A percentile compares a stretch with the other conserved stretches of the same genome.
Conservation (phyloP, 2,888 invertebrate genomes). For the Phoronis australis region DNA sequence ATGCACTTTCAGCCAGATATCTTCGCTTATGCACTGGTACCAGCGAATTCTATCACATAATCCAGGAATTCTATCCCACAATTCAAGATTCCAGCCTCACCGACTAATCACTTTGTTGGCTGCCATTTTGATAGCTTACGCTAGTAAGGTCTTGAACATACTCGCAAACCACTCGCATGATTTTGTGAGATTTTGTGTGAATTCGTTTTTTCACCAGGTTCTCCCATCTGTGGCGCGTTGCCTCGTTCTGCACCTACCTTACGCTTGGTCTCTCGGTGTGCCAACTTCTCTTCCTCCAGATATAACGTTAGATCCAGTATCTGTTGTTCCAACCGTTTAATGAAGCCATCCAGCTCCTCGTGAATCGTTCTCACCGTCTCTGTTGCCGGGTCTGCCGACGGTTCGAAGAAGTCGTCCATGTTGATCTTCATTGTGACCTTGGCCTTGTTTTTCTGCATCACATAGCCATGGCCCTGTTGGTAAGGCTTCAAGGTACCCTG, state of each 20-base stretch:
- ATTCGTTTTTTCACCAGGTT: too few species aligned
- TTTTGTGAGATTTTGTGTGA: too few species aligned
- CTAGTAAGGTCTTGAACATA: too few species aligned
- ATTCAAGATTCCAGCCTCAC: too few species aligned
- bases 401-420: conserved; percentile 40
- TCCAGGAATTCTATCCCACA: too few species aligned
- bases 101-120: too few species aligned
- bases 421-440: conserved; percentile 39
- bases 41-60: too few species aligned
- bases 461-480: conserved; percentile 39
- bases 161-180: too few species aligned
- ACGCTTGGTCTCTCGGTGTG: conserved; percentile 42
- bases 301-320: conserved; percentile 44
- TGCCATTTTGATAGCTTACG: too few species aligned
- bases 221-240: too few species aligned
- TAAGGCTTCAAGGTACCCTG: conserved; percentile 30
- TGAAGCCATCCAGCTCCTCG: conserved; percentile 26
- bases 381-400: conserved; percentile 25
- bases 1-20: too few species aligned
- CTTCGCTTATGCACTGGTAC: too few species aligned
- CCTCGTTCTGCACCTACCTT: conserved; percentile 21
- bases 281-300: conserved; percentile 47
- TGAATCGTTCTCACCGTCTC: conserved; percentile 39
- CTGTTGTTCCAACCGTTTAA: conserved; percentile 38
- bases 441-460: conserved; percentile 39